phyloP scores from a whole-genome alignment of 2,888 invertebrate genomes.

The Rapana venosa region DNA sequence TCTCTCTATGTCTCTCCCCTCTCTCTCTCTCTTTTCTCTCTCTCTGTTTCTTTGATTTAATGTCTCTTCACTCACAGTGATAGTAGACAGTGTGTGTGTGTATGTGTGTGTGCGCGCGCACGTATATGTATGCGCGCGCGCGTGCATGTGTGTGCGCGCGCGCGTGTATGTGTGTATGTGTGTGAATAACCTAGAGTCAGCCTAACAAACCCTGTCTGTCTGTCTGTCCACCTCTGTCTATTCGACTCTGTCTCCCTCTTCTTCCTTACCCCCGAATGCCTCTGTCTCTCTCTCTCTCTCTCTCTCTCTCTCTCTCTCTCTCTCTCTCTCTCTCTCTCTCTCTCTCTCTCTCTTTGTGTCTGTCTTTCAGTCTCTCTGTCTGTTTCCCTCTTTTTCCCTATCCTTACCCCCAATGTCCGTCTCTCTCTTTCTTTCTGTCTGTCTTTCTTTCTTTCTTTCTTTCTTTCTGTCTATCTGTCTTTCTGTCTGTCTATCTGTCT shows the following conservation, averaged over 20 bases:
- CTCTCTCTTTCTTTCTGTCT: not conserved
- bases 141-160: not conserved
- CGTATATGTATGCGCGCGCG: too few relatives aligned
- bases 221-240: not conserved
- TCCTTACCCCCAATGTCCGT: not conserved
- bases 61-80: not conserved
- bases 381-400: not conserved
- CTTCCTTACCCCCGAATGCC: not conserved
- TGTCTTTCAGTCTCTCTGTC: not conserved
- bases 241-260: not conserved
- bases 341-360: not conserved
- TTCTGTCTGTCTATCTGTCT: not conserved
- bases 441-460: not conserved
- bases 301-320: not conserved
- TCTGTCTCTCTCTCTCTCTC: not conserved
- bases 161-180: not conserved
- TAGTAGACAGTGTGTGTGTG: not conserved
- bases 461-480: not conserved
- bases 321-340: not conserved
- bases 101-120: not conserved
- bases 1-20: not conserved
- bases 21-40: not conserved
- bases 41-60: not conserved
- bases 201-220: not conserved
- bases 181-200: too few relatives aligned